Conservation (phyloP, 2,797 vertebrate species). For the Chelon auratus region DNA sequence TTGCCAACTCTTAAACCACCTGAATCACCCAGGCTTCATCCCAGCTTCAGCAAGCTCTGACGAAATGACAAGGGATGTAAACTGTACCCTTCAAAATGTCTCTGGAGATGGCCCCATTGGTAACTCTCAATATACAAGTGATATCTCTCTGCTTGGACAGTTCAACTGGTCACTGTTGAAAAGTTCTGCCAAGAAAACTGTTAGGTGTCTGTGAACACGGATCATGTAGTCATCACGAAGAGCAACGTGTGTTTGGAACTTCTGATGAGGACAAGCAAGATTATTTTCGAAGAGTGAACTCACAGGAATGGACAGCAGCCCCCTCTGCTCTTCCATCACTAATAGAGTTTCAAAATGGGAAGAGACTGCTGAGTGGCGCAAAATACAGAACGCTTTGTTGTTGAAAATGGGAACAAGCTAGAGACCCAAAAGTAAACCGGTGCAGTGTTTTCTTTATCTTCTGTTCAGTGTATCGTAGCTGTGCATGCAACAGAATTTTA, state of each 20-base stretch:
- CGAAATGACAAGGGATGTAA: neutral
- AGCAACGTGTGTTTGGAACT: neutral
- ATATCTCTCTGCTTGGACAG: neutral
- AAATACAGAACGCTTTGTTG: neutral
- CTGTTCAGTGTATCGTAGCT: neutral
- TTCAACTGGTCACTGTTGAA: neutral
- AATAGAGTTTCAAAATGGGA: slow-evolving; percentile 27
- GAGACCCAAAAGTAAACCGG: neutral
- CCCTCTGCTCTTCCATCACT: slow-evolving; percentile 14
- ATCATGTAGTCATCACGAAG: neutral
- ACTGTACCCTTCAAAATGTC: neutral
- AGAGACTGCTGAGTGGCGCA: slow-evolving; percentile 11
- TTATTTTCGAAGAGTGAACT: neutral
- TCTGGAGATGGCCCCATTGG: neutral
- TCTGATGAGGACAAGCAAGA: slow-evolving; percentile 11
- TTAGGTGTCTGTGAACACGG: neutral
- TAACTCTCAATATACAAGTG: neutral
- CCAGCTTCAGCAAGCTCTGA: neutral
- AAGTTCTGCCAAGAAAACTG: neutral
- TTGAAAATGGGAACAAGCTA: neutral
- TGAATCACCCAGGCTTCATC: neutral
- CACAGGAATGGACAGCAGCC: neutral
- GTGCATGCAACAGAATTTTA: neutral
- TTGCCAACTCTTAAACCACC: neutral
- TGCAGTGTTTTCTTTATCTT: neutral